Evolutionary conservation across 1,140 invertebrate species (phyloP).

Genomic region (Thaumatotibia leucotreta): DNA sequence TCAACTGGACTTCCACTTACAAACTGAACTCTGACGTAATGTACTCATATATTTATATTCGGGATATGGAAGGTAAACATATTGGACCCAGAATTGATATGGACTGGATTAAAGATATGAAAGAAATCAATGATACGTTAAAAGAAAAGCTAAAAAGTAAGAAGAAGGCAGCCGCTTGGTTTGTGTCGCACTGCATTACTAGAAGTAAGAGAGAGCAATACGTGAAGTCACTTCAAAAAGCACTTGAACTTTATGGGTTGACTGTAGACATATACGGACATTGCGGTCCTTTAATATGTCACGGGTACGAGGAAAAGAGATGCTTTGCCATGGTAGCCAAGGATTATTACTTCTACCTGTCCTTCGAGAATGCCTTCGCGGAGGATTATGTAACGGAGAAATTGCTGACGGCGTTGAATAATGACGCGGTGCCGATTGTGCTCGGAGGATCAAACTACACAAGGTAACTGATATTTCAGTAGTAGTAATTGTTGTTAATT

Average conservation of each 20-base stretch:
- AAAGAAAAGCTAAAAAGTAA: not conserved
- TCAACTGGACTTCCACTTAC: conserved; percentile 80
- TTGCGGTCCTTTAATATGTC: conserved; percentile 76
- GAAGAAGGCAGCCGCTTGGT: conserved; percentile 78
- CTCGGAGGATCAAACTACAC: conserved; percentile 68
- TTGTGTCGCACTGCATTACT: conserved; percentile 82
- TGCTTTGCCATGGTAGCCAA: conserved; percentile 67
- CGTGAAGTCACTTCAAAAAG: conserved; percentile 77
- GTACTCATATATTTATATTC: conserved; percentile 56
- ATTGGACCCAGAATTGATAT: conserved; percentile 24
- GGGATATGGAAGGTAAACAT: conserved; percentile 25
- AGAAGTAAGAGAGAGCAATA: conserved; percentile 77
- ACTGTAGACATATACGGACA: conserved; percentile 82
- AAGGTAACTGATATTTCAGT: conserved; percentile 29
- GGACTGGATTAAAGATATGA: conserved; percentile 7
- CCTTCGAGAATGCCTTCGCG: conserved; percentile 82
- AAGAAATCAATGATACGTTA: not conserved
- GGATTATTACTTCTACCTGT: conserved; percentile 82
- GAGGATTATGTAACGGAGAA: conserved; percentile 83
- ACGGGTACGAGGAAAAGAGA: conserved; percentile 30
- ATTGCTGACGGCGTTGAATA: conserved; percentile 72
- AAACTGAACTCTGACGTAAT: conserved; percentile 78
- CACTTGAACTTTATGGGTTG: conserved; percentile 60
- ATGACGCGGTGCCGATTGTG: conserved; percentile 75
- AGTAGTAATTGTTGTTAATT: not conserved